These are phyloP conservation scores for Actenoides hombroni DNA, from an alignment of 2,113 vertebrate species.

Conservation along the genomic window DNA sequence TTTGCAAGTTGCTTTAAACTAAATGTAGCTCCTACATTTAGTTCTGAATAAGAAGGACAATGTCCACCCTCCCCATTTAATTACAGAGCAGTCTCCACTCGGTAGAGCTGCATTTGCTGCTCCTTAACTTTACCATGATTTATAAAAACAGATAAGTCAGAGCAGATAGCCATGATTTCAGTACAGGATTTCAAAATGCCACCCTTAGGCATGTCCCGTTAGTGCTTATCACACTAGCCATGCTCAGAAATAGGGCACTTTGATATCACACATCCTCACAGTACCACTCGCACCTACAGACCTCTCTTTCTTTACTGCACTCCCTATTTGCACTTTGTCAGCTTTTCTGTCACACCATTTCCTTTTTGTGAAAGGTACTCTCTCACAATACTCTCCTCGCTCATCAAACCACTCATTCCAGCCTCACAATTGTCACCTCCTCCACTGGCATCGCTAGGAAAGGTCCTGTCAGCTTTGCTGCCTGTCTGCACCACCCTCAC, in stretches of 20 bases:
- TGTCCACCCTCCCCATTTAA: background rate
- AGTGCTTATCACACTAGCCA: background rate
- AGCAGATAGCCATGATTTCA: background rate
- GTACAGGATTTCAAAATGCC: background rate
- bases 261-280: background rate
- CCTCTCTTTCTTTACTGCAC: background rate
- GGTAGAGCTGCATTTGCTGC: background rate
- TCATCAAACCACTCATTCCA: background rate
- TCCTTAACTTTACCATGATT: background rate
- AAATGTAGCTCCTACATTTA: background rate
- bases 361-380: background rate
- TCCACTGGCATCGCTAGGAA: background rate
- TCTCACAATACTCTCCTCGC: background rate
- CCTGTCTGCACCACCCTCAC: background rate
- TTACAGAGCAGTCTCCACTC: background rate
- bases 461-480: background rate
- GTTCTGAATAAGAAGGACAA: background rate
- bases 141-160: background rate
- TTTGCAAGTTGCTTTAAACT: background rate
- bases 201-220: background rate
- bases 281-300: rapidly evolving
- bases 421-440: background rate
- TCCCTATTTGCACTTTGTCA: background rate
- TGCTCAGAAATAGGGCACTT: background rate
- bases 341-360: background rate